Base-by-base conservation (phyloP, 2,888 invertebrate species). In the Monoplex corrugatus region DNA sequence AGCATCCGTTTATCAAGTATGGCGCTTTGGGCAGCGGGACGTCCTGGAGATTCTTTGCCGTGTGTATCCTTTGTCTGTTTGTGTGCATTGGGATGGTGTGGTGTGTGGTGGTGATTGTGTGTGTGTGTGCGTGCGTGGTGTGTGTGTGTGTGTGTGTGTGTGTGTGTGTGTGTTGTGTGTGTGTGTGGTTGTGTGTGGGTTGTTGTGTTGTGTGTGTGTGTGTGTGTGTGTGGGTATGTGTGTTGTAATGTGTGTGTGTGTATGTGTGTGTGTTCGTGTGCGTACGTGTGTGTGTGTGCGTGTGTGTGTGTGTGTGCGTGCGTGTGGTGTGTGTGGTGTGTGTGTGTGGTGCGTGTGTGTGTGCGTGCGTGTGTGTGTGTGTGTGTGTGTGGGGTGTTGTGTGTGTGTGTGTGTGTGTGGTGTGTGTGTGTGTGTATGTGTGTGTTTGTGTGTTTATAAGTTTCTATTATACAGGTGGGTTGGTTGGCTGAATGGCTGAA, bases 1-100 rank as follows among this genome's bases (percentile, higher is more conserved):
- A 98, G 95, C 99, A 99, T 96, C 98, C 98, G 0, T 98, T 98
- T 96, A 99, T 99, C 93, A 98, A 99, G 96, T 99, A 99, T 96
- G 99, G 99, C 0, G 98, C 98, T 13, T 96, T 99, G n/a, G n/a
- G 98, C 96, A 99, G 99, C 93, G 99, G 99, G 86, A 98, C 99
- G 0, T 99, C 99, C 0, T 98, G 98, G 80, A 97, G 98, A 19
- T 99, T 99, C 96, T 99, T 99, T 95, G 97, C 98, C 97, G 99
- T 99, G 96, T 50, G 16, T 57, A 28, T 44, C 13, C 10, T 23
- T 45, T 50, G 57, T 45, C 16, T 35, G 10, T 38, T 16, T 40
- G 19, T 28, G 5, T n/a, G 43, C 10, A 10, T 10, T 32, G n/a
- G 50, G 23, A n/a, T 5, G 32, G 35, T 72, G 72, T 72, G 32